Conservation (phyloP, 2,113 vertebrate genomes). For the Aldabrachelys gigantea region DNA sequence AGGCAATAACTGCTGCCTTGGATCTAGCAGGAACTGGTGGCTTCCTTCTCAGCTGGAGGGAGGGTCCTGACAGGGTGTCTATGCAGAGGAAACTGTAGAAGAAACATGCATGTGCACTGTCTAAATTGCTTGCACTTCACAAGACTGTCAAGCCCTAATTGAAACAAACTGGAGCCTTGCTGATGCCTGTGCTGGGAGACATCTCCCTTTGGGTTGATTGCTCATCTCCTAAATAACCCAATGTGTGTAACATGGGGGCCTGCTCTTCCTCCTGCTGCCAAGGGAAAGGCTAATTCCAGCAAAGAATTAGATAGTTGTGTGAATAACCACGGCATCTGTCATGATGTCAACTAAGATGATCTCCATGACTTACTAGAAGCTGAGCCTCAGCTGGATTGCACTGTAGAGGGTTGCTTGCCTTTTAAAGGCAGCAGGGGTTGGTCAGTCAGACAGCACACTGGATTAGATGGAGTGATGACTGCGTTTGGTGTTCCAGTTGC, state of each 20-base stretch:
- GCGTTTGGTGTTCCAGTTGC: background rate
- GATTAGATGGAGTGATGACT: background rate
- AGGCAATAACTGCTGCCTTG: background rate
- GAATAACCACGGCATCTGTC: background rate
- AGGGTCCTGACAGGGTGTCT: background rate
- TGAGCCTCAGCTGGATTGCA: background rate
- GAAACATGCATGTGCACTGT: background rate
- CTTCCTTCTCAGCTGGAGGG: background rate
- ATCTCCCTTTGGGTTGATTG: background rate
- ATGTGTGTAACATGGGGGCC: background rate
- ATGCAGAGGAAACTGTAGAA: background rate
- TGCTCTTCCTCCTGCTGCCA: background rate
- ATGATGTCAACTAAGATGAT: background rate
- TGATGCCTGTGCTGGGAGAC: background rate
- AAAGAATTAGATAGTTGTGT: background rate
- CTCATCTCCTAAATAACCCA: background rate
- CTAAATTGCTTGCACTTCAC: background rate
- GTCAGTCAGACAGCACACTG: too few relatives aligned
- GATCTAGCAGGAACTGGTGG: background rate
- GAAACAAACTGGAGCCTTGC: background rate
- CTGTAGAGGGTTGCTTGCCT: background rate
- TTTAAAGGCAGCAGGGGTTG: background rate
- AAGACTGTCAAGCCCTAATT: background rate
- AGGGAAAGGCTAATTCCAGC: background rate
- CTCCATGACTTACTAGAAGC: background rate